Evolutionary conservation across 2,113 vertebrate genomes (phyloP), one percentile per base, ranked within the genome.

Genomic region (Toxostoma redivivum): DNA sequence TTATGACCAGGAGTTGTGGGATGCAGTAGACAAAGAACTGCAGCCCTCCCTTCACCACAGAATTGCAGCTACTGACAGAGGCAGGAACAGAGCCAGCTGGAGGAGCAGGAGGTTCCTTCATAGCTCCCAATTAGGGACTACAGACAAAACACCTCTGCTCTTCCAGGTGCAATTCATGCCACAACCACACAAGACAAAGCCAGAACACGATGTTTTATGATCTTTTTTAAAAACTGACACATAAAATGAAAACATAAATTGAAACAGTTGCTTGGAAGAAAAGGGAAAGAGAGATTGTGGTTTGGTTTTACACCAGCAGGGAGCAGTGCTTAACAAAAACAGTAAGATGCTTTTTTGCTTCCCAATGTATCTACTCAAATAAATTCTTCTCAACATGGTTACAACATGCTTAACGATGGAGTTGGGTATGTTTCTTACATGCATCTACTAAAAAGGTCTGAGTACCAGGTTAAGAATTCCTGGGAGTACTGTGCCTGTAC

Each of bases 271-370:
- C 44, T 71, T 48, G 25, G 60, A 79, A 73, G 42, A 50, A 58
- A 53, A 71, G 45, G 15, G 47, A 42, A 48, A 58, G 35, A 87
- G 44, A 54, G 5, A 7, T 6, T 80, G 64, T 53, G n/a, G 11
- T 90, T 30, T n/a, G 20, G 23, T 58, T 83, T 86, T 22, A 81
- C 28, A 90, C 90, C 95, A 90, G 90, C 60, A 96, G 94, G 67
- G 90, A 88, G 94, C 93, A 96, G 79, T 74, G 61, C 67, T 81
- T 81, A 90, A 78, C 89, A 72, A 72, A 94, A 82, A 11, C 86
- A 57, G 33, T 3, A 42, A 44, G 48, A 60, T 7, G 12, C 23
- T 30, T 48, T 48, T 83, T 66, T 17, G 4, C 38, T 81, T 66
- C 35, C 42, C 12, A 10, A 0, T 3, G 2, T 30, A 53, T 13